Percentiles rank a stretch among this genome's conserved stretches.
Conservation (phyloP, 1,140 invertebrate genomes). For the Acyrthosiphon pisum region DNA sequence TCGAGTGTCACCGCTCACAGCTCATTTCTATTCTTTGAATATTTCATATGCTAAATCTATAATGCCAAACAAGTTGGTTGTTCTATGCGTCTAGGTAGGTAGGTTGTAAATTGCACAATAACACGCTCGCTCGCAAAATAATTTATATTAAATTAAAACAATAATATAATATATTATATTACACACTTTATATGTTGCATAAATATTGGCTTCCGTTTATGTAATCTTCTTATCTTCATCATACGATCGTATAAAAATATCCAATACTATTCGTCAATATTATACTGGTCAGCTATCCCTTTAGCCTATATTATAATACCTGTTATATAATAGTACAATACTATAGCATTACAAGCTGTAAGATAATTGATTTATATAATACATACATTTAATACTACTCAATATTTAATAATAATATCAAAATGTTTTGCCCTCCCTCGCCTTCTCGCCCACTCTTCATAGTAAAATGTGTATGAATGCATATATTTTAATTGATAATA, state of each 20-base stretch:
- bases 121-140: no score
- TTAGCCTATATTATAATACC: no score
- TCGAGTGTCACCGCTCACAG: background rate
- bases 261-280: background rate
- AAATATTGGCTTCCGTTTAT: no score
- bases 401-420: background rate
- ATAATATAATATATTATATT: no score
- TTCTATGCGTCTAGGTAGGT: background rate
- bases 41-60: background rate
- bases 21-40: background rate
- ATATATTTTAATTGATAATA: background rate
- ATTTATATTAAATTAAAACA: no score
- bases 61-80: background rate
- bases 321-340: no score
- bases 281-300: no score
- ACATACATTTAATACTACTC: background rate
- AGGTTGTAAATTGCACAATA: no score
- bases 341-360: no score
- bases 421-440: background rate
- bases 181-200: no score
- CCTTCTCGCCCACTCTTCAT: background rate
- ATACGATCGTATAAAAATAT: background rate
- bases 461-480: background rate
- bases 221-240: background rate
- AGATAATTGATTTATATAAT: background rate